phyloP scores from a whole-genome alignment of 1,140 invertebrate species.

The Oncopodura yosiiana region DNA sequence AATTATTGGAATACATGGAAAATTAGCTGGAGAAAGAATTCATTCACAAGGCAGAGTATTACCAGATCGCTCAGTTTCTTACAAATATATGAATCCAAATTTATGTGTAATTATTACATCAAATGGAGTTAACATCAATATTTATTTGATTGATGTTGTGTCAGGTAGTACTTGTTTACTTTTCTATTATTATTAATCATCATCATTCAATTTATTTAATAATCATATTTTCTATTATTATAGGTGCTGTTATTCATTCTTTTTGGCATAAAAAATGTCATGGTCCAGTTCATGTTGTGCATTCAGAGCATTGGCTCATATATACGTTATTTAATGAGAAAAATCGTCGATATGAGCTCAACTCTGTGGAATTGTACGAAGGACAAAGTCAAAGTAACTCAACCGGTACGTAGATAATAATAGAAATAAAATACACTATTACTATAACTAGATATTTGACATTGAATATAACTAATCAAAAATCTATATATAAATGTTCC shows the following conservation, averaged over 20 bases:
- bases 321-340: slow-evolving; percentile 94
- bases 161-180: slow-evolving; percentile 47
- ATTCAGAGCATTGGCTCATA: slow-evolving; percentile 95
- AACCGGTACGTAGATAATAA: slow-evolving; percentile 44
- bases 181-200: background rate
- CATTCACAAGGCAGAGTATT: slow-evolving; percentile 93
- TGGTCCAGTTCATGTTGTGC: slow-evolving; percentile 77
- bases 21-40: slow-evolving; percentile 70
- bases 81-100: slow-evolving; percentile 98
- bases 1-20: slow-evolving; percentile 57
- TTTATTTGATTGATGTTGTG: slow-evolving; percentile 83
- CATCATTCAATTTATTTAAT: slow-evolving; percentile 1
- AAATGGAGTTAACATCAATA: slow-evolving; percentile 63
- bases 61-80: slow-evolving; percentile 88
- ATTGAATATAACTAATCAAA: background rate
- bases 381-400: slow-evolving; percentile 77
- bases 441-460: background rate
- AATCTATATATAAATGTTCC: background rate
- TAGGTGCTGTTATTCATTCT: slow-evolving; percentile 56
- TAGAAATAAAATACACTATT: background rate
- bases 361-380: slow-evolving; percentile 89
- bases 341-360: slow-evolving; percentile 77
- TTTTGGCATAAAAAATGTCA: slow-evolving; percentile 66
- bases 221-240: background rate
- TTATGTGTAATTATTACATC: slow-evolving; percentile 75